Conservation (phyloP, 2,797 vertebrate genomes). For the Girardinus metallicus region DNA sequence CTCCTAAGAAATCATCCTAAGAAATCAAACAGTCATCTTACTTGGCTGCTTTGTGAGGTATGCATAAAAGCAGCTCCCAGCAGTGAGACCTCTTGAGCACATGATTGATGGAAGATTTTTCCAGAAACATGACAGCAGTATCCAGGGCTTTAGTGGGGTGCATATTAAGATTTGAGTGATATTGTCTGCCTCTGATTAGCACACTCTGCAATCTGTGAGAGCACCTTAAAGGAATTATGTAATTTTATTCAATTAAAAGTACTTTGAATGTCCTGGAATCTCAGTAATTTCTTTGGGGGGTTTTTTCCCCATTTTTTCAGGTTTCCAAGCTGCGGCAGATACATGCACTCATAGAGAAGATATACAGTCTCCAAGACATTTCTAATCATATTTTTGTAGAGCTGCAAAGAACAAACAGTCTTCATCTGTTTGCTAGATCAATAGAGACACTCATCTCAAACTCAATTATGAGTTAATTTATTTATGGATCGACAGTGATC, state of each 20-base stretch:
- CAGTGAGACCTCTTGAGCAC: slow-evolving; percentile 38
- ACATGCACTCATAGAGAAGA: background rate
- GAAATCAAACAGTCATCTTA: slow-evolving; percentile 40
- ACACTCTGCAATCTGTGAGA: background rate
- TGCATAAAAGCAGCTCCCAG: slow-evolving; percentile 33
- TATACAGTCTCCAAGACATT: background rate
- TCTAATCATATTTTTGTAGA: slow-evolving; percentile 18
- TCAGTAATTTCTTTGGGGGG: background rate
- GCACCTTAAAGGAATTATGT: background rate
- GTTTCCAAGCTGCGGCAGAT: background rate
- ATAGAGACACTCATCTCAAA: slow-evolving; percentile 38
- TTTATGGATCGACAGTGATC: slow-evolving; percentile 29
- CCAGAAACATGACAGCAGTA: slow-evolving; percentile 44
- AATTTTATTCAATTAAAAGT: background rate
- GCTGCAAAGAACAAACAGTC: slow-evolving; percentile 18
- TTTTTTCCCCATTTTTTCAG: background rate
- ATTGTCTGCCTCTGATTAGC: background rate
- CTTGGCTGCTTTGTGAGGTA: slow-evolving; percentile 29
- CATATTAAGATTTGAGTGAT: background rate
- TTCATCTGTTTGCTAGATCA: slow-evolving; percentile 37
- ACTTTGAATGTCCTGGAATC: background rate
- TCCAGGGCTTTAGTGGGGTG: background rate
- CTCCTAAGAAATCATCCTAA: slow-evolving; percentile 43
- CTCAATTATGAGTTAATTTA: slow-evolving; percentile 38
- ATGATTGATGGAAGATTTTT: slow-evolving; percentile 45